Base-by-base conservation (phyloP, 2,113 vertebrate species). In the Macquaria australasica region DNA sequence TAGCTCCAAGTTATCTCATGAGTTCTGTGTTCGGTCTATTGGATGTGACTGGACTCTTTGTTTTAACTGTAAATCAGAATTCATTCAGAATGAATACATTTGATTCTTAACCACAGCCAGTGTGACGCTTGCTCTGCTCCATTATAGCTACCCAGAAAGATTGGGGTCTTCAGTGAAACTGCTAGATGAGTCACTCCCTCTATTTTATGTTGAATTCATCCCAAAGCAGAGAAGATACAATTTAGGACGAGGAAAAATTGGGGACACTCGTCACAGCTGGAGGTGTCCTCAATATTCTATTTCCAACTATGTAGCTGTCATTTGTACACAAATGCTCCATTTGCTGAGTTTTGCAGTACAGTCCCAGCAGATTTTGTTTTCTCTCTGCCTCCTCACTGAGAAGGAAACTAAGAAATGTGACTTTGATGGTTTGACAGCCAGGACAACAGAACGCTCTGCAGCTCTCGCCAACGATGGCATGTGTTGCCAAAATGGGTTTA, bases 361-460 rank as follows among this genome's bases (percentile, higher is more conserved):
- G 70, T 87, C 90, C 82, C 86, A 72, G 70, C 72, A 69, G 89
- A 91, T 82, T 87, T 82, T 0, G 25, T 87, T 74, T 73, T 70
- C 83, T 84, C 56, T 84, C 78, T 81, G 67, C 60, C 86, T 75
- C 55, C 69, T 79, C 66, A 8, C 73, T 28, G 53, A 74, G 85
- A 91, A 78, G 72, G 73, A 86, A 91, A 86, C 56, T 60, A 69
- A 84, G 70, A 85, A 87, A 84, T 83, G 78, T 87, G 82, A 86
- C 82, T 87, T 89, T 92, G 89, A 89, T 88, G 78, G 18, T 89
- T 92, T 92, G 90, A 88, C 90, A 88, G 85, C 67, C 34, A 72
- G 70, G 82, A 87, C 84, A 86, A 89, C 82, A 86, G 55, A 87
- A 75, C 25, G 62, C 77, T 66, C 34, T 70, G 39, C 67, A 67